Conservation (phyloP, 2,113 vertebrate species). For the Pteropus alecto region DNA sequence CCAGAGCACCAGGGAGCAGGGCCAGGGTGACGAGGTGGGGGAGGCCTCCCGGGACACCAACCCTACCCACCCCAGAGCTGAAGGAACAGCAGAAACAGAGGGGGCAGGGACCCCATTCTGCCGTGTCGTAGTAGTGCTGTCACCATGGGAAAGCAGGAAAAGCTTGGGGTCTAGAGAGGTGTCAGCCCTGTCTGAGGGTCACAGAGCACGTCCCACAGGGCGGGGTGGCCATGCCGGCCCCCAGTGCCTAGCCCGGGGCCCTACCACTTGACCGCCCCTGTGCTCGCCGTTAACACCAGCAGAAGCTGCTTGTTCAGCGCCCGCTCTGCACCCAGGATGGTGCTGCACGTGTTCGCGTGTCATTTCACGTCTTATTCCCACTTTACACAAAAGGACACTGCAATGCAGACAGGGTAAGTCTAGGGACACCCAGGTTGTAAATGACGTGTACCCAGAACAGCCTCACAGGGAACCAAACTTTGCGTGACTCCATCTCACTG, state of each 20-base stretch:
- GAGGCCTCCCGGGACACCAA: neutral
- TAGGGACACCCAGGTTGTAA: neutral
- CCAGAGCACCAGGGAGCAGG: neutral
- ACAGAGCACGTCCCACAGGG: neutral
- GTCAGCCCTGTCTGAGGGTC: neutral
- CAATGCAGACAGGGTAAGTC: neutral
- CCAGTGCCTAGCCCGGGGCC: neutral
- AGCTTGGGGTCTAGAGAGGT: neutral
- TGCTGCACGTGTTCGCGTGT: accelerated
- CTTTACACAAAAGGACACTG: neutral
- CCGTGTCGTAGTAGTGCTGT: accelerated
- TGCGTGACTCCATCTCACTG: neutral
- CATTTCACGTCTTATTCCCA: neutral
- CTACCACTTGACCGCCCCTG: neutral
- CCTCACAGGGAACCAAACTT: neutral
- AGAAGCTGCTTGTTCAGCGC: accelerated
- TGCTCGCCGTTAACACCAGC: accelerated
- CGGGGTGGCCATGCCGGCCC: neutral
- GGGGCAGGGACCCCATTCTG: neutral
- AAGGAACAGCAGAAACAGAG: neutral
- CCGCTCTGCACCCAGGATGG: accelerated
- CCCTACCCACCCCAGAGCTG: neutral
- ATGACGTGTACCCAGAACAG: neutral
- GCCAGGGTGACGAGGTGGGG: neutral
- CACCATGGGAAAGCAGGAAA: neutral